Evolutionary conservation across 1,140 invertebrate species (phyloP), one percentile per base, ranked within the genome.

Genomic region (Limonius californicus): DNA sequence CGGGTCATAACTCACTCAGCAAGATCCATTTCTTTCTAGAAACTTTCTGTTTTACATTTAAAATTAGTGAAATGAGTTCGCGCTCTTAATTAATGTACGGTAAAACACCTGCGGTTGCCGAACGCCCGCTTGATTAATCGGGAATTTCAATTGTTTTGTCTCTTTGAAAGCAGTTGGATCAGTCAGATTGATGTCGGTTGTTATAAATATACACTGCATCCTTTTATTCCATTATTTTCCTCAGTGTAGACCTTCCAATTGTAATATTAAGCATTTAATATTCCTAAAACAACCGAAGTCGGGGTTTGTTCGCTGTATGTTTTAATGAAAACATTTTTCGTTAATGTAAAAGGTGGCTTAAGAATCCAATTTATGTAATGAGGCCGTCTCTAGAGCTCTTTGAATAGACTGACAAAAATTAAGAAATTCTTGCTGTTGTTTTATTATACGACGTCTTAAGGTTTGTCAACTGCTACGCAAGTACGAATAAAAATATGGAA

Each of bases 141-240:
- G 16, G 19, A 50, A 18, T 50, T 50, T 50, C 45, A 50, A 50
- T 50, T 50, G 45, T 50, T 50, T 50, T 50, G 45, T 50, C 45
- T 50, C 45, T 50, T 50, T 50, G 45, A 50, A 50, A 39, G 35
- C 35, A 39, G 8, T 39, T n/a, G 35, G 35, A 39, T 39, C 35
- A 50, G 45, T 50, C 45, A 21, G 45, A 50, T 50, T 50, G 45
- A 50, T 50, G 45, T 50, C 14, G 16, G 16, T 50, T 50, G 45
- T 50, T 50, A 50, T 50, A 50, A 50, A 50, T 50, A 50, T 50
- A 19, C 45, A 11, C 14, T 18, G 18, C 8, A 18, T 18, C 16
- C 9, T 9, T 50, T 50, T 50, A 50, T 2, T 50, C 45, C 35
- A 39, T 39, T 50, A 19, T 50, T 50, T 9, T 16, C 45, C 16